Base-by-base conservation (phyloP, 1,140 invertebrate species). In the Lepidurus apus region DNA sequence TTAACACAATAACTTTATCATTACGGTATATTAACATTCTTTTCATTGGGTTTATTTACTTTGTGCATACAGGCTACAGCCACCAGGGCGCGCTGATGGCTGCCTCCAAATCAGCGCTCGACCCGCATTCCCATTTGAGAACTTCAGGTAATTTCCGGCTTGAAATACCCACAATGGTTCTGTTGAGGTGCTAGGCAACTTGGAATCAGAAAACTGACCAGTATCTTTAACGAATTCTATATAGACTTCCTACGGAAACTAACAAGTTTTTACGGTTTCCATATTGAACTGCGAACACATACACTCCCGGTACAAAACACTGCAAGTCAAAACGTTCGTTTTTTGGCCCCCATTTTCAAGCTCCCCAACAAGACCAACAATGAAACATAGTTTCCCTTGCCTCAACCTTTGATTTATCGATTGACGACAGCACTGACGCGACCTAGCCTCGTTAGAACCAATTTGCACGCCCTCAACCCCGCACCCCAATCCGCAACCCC, bases 401-500 rank as follows among this genome's bases (percentile, higher is more conserved):
- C 34, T 17, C 53, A 17, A 65, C 53, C 53, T 65, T 65, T 65
- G 53, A 65, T 65, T 65, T 65, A 65, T 65, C 53, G 53, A 65
- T 65, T 65, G 53, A 65, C 17, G 53, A 65, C 53, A 65, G 17
- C 53, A 65, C 21, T 65, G 53, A 65, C 53, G 53, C 53, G 53
- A 21, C 53, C 53, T 65, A 65, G 53, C 53, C 53, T 65, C n/a
- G 53, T 65, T 65, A 65, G 53, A 13, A 65, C 17, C 53, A 65
- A 65, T 65, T 65, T 65, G 53, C 13, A 65, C 53, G 13, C 53
- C 53, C 53, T 65, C 53, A 65, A 65, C 53, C 53, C n/a, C 53
- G 53, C 53, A 65, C 53, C 53, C 53, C 53, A 65, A 65, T 21
- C 21, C 53, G 53, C 53, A 21, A 65, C 53, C 53, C 53, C 53